A percentile compares a stretch with the other conserved stretches of the same genome.
phyloP scores from a whole-genome alignment of 2,113 vertebrate genomes.

The Dipodomys merriami region DNA sequence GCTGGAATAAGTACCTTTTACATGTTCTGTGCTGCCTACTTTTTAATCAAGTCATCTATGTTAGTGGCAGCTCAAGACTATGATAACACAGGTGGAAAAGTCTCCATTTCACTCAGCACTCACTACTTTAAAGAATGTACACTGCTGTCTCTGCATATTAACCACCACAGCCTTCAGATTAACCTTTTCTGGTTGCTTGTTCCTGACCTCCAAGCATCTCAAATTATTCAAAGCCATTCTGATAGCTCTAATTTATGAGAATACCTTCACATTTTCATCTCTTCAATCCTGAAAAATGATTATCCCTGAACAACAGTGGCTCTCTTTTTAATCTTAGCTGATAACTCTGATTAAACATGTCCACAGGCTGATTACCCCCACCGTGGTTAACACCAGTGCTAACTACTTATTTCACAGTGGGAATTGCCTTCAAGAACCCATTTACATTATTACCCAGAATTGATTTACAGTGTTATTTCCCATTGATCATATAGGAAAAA shows the following conservation, averaged over 20 bases:
- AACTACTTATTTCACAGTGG: constrained; percentile 86
- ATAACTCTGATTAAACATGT: constrained; percentile 88
- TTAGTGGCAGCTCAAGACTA: constrained; percentile 21
- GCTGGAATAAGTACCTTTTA: constrained; percentile 21
- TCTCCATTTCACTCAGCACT: constrained; percentile 39
- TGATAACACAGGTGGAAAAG: background rate
- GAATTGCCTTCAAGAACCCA: constrained; percentile 81
- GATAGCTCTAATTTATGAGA: constrained; percentile 77
- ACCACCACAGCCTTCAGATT: constrained; percentile 52
- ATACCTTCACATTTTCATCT: constrained; percentile 72
- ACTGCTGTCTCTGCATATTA: constrained; percentile 18
- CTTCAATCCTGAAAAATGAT: constrained; percentile 77
- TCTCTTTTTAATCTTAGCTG: constrained; percentile 83
- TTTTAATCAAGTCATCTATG: constrained; percentile 50
- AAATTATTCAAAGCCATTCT: constrained; percentile 77
- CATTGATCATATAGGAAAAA: constrained; percentile 73
- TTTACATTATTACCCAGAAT: constrained; percentile 82
- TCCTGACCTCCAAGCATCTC: constrained; percentile 61
- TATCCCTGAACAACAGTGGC: constrained; percentile 68
- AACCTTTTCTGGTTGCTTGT: constrained; percentile 71
- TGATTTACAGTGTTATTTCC: constrained; percentile 80
- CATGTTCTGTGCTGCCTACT: background rate
- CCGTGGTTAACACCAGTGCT: constrained; percentile 81
- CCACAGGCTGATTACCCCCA: constrained; percentile 82
- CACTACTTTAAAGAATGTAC: background rate